Base-by-base conservation (phyloP, 2,113 vertebrate species). In the Syngnathus floridae region DNA sequence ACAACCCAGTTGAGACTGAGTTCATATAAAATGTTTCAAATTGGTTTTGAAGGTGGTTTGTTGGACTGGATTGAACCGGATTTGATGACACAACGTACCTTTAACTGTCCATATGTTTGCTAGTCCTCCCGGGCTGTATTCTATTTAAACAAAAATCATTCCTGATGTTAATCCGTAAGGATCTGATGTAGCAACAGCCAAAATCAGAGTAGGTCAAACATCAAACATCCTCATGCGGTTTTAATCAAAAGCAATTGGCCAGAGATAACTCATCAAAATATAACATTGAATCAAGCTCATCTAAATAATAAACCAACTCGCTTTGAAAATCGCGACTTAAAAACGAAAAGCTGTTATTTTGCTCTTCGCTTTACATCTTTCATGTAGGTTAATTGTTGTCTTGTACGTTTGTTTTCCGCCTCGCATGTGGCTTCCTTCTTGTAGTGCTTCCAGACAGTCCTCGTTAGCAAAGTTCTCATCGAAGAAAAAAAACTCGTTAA, bases 221-320 rank as follows among this genome's bases (percentile, higher is more conserved):
- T 80, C 70, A 82, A 88, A 82, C 74, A 82, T 72, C 49, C 19
- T 68, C 31, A 45, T 74, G 48, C 66, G 74, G 61, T 82, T 66
- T 73, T 74, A 56, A 78, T 88, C 70, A 64, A 75, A 81, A 73
- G 57, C 61, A 74, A 72, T 62, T 71, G 77, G 73, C 56, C 41
- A 70, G 58, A 31, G 55, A 78, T 77, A 49, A 82, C 79, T 82
- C 61, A 76, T 82, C 72, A n/a, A 79, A 51, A 51, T 21, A 75
- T 22, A 62, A 65, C 46, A 72, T 35, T 62, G 54, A 37, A 64
- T 35, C 46, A 48, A 67, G 66, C 26, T 19, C 3, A 52, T 62
- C 61, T 78, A 52, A 81, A 79, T 82, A 67, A 74, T 64, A 57
- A 74, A 66, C 14, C 17, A 11, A 38, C 52, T 71, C 66, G 61